phyloP scores from a whole-genome alignment of 2,888 invertebrate genomes.

The Melieria omissa region DNA sequence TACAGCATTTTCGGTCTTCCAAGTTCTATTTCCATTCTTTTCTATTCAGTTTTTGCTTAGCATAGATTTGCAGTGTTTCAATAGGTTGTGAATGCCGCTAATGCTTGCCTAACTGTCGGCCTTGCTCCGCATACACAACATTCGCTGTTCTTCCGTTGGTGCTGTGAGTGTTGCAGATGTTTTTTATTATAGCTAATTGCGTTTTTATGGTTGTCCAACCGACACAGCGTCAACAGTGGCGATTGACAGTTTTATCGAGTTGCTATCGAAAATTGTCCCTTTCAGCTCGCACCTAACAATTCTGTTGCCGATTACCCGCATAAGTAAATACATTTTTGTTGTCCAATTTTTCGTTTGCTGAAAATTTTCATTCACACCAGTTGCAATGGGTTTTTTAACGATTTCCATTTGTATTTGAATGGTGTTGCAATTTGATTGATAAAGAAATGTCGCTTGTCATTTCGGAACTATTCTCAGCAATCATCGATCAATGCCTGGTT shows the following conservation, averaged over 20 bases:
- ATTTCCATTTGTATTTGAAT: conserved; percentile 2
- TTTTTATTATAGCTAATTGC: conserved; percentile 55
- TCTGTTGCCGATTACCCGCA: too few relatives aligned
- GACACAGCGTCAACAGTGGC: conserved; percentile 17
- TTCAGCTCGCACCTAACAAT: too few relatives aligned
- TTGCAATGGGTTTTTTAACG: background rate
- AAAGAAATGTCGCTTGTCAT: conserved; percentile 27
- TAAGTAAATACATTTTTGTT: background rate
- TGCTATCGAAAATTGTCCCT: too few relatives aligned
- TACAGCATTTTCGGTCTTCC: too few relatives aligned
- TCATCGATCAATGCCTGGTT: conserved; percentile 29
- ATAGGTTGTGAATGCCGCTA: too few relatives aligned
- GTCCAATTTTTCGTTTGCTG: conserved; percentile 1
- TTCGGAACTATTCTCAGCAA: conserved; percentile 26
- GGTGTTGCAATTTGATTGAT: conserved; percentile 27
- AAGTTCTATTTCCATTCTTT: too few relatives aligned
- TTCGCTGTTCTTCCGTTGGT: too few relatives aligned
- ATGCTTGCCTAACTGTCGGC: too few relatives aligned
- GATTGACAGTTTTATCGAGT: too few relatives aligned
- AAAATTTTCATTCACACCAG: conserved; percentile 10
- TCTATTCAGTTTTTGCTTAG: too few relatives aligned
- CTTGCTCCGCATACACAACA: too few relatives aligned
- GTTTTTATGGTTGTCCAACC: conserved; percentile 47
- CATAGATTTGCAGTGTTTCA: too few relatives aligned
- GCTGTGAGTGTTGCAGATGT: conserved; percentile 50